Evolutionary conservation across 2,888 invertebrate species (phyloP).

Genomic region (Rutpela maculata): DNA sequence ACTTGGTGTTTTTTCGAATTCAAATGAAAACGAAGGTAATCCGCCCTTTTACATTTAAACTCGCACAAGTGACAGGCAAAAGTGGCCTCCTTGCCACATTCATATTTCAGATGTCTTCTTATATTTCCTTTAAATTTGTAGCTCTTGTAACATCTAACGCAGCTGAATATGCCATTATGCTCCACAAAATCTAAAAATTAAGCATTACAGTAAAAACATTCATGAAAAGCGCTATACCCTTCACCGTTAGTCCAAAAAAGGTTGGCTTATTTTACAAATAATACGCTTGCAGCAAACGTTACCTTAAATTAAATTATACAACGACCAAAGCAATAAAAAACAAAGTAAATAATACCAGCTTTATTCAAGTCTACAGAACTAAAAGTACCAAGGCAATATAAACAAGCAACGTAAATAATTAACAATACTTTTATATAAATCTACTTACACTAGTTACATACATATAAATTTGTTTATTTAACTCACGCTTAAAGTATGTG

Average conservation of each 20-base stretch:
- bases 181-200: conserved; percentile 57
- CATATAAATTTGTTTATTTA: no score
- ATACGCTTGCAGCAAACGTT: not conserved
- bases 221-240: conserved; percentile 35
- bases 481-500: no score
- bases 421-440: no score
- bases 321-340: not conserved
- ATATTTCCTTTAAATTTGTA: conserved; percentile 66
- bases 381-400: no score
- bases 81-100: conserved; percentile 81
- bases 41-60: conserved; percentile 80
- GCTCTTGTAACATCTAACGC: conserved; percentile 61
- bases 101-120: conserved; percentile 81
- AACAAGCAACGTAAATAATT: no score
- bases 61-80: conserved; percentile 81
- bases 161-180: conserved; percentile 61
- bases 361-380: no score
- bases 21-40: conserved; percentile 73
- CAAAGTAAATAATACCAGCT: no score
- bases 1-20: conserved; percentile 63
- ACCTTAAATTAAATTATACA: not conserved
- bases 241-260: conserved; percentile 29
- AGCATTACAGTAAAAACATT: conserved; percentile 10
- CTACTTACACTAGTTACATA: no score
- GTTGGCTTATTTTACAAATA: not conserved